phyloP scores from a whole-genome alignment of 1,140 invertebrate genomes.

The Bombus confusus region DNA sequence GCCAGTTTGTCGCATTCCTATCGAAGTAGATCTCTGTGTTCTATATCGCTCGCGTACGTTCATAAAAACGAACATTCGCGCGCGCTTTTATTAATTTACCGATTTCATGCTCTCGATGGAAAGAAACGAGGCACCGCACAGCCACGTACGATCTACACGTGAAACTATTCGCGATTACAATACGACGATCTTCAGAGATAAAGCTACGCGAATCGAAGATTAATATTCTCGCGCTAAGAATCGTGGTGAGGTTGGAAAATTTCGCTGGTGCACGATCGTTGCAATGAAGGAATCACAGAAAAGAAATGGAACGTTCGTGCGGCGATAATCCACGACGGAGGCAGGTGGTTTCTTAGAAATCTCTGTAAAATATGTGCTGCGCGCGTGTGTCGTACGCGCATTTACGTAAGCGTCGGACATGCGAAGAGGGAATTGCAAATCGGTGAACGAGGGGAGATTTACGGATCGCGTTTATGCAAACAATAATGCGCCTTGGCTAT shows the following conservation, averaged over 20 bases:
- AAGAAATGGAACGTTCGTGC: conserved; percentile 11
- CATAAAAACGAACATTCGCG: too few relatives aligned
- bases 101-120: too few relatives aligned
- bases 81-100: too few relatives aligned
- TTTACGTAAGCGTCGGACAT: conserved; percentile 56
- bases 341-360: conserved; percentile 61
- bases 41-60: too few relatives aligned
- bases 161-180: too few relatives aligned
- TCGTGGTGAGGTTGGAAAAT: fast-evolving
- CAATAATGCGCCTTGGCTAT: conserved; percentile 68
- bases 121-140: too few relatives aligned
- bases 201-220: not conserved
- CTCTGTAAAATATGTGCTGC: conserved; percentile 54
- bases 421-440: conserved; percentile 62
- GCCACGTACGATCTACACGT: too few relatives aligned
- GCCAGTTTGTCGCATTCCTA: too few relatives aligned
- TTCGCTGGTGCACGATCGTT: not conserved
- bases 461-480: conserved; percentile 77
- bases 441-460: conserved; percentile 70
- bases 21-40: too few relatives aligned
- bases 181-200: too few relatives aligned
- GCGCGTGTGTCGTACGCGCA: conserved; percentile 56
- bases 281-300: not conserved
- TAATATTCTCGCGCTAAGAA: not conserved
- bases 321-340: conserved; percentile 14